Evolutionary conservation across 2,888 invertebrate genomes (phyloP).

Genomic region (Cosmorhoe ocellata): DNA sequence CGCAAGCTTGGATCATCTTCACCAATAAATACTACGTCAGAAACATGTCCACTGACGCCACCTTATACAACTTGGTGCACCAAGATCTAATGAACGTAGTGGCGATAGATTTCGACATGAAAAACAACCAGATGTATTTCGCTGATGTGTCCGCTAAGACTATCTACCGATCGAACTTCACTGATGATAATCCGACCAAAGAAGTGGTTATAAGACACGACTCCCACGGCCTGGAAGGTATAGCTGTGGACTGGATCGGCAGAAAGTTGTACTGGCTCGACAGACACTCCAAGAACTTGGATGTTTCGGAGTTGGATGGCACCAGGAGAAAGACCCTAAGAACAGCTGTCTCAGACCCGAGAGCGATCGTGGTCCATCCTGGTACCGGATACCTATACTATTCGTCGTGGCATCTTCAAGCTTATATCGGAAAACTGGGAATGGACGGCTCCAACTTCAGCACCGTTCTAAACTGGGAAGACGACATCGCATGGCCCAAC

Average conservation of each 20-base stretch:
- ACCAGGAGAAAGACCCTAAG: slow-evolving; percentile 94
- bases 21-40: slow-evolving; percentile 99
- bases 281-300: slow-evolving; percentile 95
- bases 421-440: slow-evolving; percentile 97
- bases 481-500: slow-evolving; percentile 99
- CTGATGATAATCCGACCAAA: slow-evolving; percentile 83
- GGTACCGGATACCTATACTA: slow-evolving; percentile 96
- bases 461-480: slow-evolving; percentile 93
- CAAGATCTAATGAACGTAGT: slow-evolving; percentile 98
- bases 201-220: slow-evolving; percentile 95
- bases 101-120: slow-evolving; percentile 95
- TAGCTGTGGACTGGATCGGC: slow-evolving; percentile 98
- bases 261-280: slow-evolving; percentile 99
- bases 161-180: slow-evolving; percentile 89
- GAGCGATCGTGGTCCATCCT: slow-evolving; percentile 97
- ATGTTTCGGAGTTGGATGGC: slow-evolving; percentile 97
- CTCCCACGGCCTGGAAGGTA: slow-evolving; percentile 98
- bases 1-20: slow-evolving; percentile 94
- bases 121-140: slow-evolving; percentile 94
- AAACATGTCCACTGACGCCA: slow-evolving; percentile 96
- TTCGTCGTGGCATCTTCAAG: slow-evolving; percentile 97
- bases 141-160: slow-evolving; percentile 98
- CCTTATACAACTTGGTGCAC: slow-evolving; percentile 92
- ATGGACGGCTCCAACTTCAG: slow-evolving; percentile 98
- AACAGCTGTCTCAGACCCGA: slow-evolving; percentile 94